These are phyloP conservation scores for Diabrotica balteata DNA, from an alignment of 2,888 invertebrate genomes.

Conservation along the genomic window DNA sequence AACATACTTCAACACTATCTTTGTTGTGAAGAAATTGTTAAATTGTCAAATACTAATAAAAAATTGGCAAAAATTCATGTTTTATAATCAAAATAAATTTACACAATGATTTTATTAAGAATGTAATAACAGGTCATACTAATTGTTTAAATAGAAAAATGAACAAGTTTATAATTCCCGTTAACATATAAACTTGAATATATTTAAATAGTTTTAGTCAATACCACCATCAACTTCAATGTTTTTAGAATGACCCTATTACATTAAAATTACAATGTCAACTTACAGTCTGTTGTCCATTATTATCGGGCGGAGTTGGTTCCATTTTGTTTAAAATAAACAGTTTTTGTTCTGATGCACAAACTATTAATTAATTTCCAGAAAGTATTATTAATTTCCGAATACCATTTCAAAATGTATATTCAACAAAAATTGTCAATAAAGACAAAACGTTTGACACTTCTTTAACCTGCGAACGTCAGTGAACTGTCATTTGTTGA, in stretches of 20 bases:
- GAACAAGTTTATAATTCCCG: too few relatives aligned
- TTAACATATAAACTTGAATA: too few relatives aligned
- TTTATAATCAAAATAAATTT: too few relatives aligned
- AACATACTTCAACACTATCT: too few relatives aligned
- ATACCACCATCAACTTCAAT: background rate
- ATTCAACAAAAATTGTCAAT: slow-evolving; percentile 2
- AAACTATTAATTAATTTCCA: slow-evolving; percentile 4
- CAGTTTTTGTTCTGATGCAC: background rate
- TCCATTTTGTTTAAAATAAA: slow-evolving; percentile 39
- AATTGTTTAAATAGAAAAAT: too few relatives aligned
- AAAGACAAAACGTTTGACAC: slow-evolving; percentile 9
- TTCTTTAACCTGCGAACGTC: slow-evolving; percentile 11
- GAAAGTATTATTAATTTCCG: background rate
- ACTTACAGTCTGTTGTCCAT: slow-evolving; percentile 26
- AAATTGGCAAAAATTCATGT: too few relatives aligned
- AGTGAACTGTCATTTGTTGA: slow-evolving; percentile 7
- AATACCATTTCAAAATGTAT: slow-evolving; percentile 14
- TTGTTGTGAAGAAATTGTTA: too few relatives aligned
- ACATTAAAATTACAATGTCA: slow-evolving; percentile 14
- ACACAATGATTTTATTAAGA: too few relatives aligned
- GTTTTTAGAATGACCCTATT: slow-evolving; percentile 11
- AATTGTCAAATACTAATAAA: too few relatives aligned
- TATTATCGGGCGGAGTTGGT: slow-evolving; percentile 41
- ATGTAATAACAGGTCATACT: too few relatives aligned
- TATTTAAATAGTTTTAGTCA: too few relatives aligned